Conservation (phyloP, 2,113 vertebrate genomes). For the Macaca mulatta region DNA sequence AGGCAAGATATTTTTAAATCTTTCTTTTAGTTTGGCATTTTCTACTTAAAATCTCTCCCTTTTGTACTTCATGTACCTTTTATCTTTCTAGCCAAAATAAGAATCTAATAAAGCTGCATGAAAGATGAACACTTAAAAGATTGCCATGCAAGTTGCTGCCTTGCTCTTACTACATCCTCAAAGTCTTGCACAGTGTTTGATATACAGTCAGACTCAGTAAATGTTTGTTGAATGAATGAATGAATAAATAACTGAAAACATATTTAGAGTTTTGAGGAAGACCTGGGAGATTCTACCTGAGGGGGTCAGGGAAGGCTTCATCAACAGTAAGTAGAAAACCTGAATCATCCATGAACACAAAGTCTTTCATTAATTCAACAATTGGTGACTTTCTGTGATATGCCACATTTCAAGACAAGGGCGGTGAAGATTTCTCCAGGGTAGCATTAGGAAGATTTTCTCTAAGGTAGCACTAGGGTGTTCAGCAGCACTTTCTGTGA, state of each 20-base stretch:
- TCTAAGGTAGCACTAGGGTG: not conserved
- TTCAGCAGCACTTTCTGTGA: not conserved
- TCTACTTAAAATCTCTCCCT: not conserved
- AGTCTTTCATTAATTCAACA: not conserved
- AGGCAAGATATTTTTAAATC: not conserved
- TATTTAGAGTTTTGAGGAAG: not conserved
- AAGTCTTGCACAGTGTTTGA: not conserved
- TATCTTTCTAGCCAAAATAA: slow-evolving; percentile 1
- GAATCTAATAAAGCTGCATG: not conserved
- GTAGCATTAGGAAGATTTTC: not conserved
- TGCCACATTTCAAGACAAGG: not conserved
- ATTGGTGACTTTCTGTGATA: not conserved
- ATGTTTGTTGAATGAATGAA: not conserved
- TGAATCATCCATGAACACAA: not conserved
- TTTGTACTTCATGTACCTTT: not conserved
- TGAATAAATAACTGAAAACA: not conserved
- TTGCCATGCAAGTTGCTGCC: not conserved
- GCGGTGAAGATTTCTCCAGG: not conserved
- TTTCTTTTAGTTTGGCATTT: slow-evolving; percentile 23
- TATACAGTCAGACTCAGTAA: not conserved
- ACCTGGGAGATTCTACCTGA: not conserved
- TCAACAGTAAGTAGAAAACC: not conserved
- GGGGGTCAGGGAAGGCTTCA: not conserved
- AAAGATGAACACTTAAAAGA: not conserved
- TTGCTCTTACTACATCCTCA: not conserved